These are phyloP conservation scores for Apteryx owenii DNA, from an alignment of 2,113 vertebrate genomes.

Conservation along the genomic window DNA sequence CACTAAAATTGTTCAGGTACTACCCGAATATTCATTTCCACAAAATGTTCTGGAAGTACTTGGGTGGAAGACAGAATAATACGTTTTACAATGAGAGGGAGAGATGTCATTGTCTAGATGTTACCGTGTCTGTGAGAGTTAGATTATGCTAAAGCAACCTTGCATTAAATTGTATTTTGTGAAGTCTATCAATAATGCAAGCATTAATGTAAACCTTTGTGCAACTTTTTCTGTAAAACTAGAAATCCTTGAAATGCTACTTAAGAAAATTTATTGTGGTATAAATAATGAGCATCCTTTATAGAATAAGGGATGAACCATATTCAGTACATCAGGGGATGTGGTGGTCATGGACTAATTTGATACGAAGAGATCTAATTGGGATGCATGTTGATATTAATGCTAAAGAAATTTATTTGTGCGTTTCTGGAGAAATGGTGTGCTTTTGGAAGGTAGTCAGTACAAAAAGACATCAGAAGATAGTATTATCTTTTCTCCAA, in stretches of 20 bases:
- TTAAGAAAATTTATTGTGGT: not conserved
- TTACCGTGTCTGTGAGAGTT: not conserved
- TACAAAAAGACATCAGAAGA: not conserved
- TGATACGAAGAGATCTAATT: not conserved
- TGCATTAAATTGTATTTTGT: not conserved
- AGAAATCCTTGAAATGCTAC: not conserved
- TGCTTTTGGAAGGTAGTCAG: not conserved
- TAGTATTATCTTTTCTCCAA: rapidly evolving
- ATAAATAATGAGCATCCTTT: not conserved
- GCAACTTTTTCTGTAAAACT: not conserved
- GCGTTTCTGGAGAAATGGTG: not conserved
- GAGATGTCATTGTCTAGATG: not conserved
- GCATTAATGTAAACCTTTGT: not conserved
- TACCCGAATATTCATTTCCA: not conserved
- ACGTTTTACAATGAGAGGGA: not conserved
- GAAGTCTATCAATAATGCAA: not conserved
- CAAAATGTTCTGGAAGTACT: not conserved
- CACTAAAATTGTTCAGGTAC: not conserved
- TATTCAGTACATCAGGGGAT: not conserved
- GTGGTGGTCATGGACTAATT: not conserved
- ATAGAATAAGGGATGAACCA: not conserved
- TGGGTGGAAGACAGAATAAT: not conserved
- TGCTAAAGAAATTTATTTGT: not conserved
- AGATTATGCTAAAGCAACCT: not conserved
- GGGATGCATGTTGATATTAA: not conserved